Base-by-base conservation (phyloP, 2,888 invertebrate genomes). In the Drosophila meridionalis region DNA sequence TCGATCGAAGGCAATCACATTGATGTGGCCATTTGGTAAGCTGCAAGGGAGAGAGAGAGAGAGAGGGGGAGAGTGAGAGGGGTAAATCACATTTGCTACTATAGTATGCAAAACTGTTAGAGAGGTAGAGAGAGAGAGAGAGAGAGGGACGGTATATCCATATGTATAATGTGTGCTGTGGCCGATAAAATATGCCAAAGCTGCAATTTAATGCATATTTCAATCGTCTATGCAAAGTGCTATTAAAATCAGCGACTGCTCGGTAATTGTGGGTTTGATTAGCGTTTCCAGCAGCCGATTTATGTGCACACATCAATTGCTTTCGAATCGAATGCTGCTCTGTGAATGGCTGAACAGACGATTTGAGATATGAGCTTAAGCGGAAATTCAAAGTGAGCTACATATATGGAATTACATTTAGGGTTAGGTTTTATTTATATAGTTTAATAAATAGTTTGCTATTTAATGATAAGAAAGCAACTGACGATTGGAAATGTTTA, bases 21-120 rank as follows among this genome's bases (percentile, higher is more conserved):
- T 97, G 90, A 97, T 96, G 93, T 97, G 96, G 69, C 97, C 97
- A 93, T 97, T 97, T 72, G 96, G 96, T 83, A 97, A 94, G 90
- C 96, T 96, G 93, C 60, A 69, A 56, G 12, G 8, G 53, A 20
- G 20, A 57, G 8, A 42, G 57, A 20, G 9, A 11, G 11, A 11
- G 26, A 11, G 20, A 20, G 4, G 8, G 14, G 26, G 36, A 1
- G 48, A 26, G 45, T 45, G 5, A 40, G 59, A 28, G 4, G 48
- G 11, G 34, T 2, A 34, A 28, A 48, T 32, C 9, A 45, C 30
- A 26, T 20, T 56, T 56, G 60, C 47, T 26, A 14, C 53, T 72
- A 52, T 32, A 8, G 42, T 52, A 38, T 9, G 59, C 30, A 9
- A 36, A 68, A 14, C 43, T 38, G 47, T 58, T 65, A 38, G 20